Base-by-base conservation (phyloP, 2,797 vertebrate genomes). In the Sciurus vulgaris region DNA sequence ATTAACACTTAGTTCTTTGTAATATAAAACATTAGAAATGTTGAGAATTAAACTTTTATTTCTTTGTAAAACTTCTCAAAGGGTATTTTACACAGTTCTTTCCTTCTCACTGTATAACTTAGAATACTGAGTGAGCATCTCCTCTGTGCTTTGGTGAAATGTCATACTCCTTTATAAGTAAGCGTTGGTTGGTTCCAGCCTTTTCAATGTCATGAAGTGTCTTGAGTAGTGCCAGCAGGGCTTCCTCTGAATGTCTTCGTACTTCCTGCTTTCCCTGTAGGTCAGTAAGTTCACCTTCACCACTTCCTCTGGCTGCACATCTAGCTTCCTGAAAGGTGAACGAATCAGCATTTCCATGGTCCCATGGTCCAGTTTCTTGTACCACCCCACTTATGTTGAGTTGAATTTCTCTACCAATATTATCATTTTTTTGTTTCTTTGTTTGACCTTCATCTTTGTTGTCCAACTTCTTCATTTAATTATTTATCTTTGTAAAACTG, bases 31-130 rank as follows among this genome's bases (percentile, higher is more conserved):
- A 79, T 93, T 72, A 84, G 56, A 70, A 94, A 91, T 51, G 76
- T 74, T 72, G 28, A 83, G 24, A 92, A 74, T 78, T 95, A 83
- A 90, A 26, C 22, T 93, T 90, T 70, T 89, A 67, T 86, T 83
- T 87, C 35, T 93, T 82, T 87, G 30, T 76, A 76, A 74, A 91
- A 89, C 44, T 73, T 20, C 59, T 56, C 47, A 77, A 85, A 78
- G 13, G 14, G 3, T 89, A 67, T 10, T 94, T 92, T 82, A 20
- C 82, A 63, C 3, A 65, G 33, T 69, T 38, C 35, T 93, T 86
- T 65, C 33, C 44, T 17, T 49, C 51, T 61, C 3, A 24, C 65
- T 26, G 26, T 92, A 44, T 33, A 67, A 73, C n/a, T 69, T 65
- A 69, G 4, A 86, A 47, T 73, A 41, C 35, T 72, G 15, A 72